phyloP scores from a whole-genome alignment of 2,113 vertebrate genomes.

The Recurvirostra avosetta region DNA sequence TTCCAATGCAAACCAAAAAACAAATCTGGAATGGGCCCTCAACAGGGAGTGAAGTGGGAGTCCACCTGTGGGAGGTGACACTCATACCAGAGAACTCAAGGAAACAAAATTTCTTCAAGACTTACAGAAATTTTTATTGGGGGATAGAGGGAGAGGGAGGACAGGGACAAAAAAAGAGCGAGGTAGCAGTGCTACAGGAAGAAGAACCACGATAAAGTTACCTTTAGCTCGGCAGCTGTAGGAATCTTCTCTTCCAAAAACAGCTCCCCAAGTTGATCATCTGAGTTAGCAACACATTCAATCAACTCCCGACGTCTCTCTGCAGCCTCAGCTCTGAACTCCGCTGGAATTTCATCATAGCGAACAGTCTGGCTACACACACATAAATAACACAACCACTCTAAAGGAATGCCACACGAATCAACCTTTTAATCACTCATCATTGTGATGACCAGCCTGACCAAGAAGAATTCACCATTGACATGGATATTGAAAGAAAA shows the following conservation, averaged over 20 bases:
- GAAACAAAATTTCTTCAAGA: background rate
- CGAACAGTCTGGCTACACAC: constrained; percentile 79
- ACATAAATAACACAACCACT: background rate
- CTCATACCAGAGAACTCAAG: background rate
- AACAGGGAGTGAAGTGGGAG: background rate
- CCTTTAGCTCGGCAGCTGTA: constrained; percentile 85
- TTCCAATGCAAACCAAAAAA: background rate
- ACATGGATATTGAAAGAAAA: accelerated
- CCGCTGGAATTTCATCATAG: constrained; percentile 83
- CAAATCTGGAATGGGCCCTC: accelerated
- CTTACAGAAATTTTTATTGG: accelerated
- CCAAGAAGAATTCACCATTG: accelerated
- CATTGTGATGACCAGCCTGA: accelerated
- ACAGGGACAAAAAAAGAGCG: background rate
- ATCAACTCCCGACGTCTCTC: constrained; percentile 89
- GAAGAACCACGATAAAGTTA: background rate
- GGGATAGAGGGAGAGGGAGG: accelerated
- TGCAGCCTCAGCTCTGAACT: constrained; percentile 77
- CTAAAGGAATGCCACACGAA: accelerated
- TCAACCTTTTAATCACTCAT: background rate
- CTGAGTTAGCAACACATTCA: constrained; percentile 90
- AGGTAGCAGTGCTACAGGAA: background rate
- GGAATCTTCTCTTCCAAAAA: constrained; percentile 92
- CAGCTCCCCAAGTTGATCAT: constrained; percentile 90
- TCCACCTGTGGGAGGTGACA: background rate